Percentiles rank a stretch among this genome's conserved stretches.
Conservation (phyloP, 2,113 vertebrate species). For the Raja brachyura region DNA sequence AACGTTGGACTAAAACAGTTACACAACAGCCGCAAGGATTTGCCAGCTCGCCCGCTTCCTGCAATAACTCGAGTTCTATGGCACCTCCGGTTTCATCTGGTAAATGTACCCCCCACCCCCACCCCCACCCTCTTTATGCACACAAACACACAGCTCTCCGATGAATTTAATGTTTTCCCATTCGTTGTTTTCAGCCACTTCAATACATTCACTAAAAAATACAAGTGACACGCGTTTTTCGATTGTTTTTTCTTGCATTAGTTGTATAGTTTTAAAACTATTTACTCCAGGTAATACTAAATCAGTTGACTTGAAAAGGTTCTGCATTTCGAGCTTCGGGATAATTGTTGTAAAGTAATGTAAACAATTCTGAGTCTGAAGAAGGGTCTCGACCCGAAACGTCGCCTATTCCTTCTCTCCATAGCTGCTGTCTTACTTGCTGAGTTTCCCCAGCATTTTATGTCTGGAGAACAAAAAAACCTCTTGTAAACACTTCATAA, state of each 20-base stretch:
- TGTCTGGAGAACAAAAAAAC: too few relatives aligned
- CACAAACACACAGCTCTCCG: not conserved
- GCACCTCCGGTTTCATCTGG: not conserved
- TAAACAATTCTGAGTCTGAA: not conserved
- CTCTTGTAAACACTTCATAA: not conserved
- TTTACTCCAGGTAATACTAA: not conserved
- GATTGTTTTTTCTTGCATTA: not conserved
- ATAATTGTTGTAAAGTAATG: not conserved
- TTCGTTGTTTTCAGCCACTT: not conserved
- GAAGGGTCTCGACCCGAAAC: too few relatives aligned
- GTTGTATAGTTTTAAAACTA: not conserved
- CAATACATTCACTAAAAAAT: not conserved
- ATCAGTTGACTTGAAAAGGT: not conserved
- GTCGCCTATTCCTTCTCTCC: too few relatives aligned
- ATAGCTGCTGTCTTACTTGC: too few relatives aligned
- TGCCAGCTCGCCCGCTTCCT: not conserved
- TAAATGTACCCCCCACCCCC: too few relatives aligned
- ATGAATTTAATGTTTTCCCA: slow-evolving; percentile 8
- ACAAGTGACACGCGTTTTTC: not conserved
- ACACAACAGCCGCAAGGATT: not conserved
- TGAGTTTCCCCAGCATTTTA: too few relatives aligned
- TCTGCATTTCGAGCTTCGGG: not conserved
- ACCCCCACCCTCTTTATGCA: not conserved
- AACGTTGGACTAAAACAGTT: slow-evolving; percentile 16
- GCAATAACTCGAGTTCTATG: slow-evolving; percentile 28